Percentiles rank a stretch among this genome's conserved stretches.
Evolutionary conservation across 2,888 invertebrate species (phyloP).

Genomic region (Acronicta psi): DNA sequence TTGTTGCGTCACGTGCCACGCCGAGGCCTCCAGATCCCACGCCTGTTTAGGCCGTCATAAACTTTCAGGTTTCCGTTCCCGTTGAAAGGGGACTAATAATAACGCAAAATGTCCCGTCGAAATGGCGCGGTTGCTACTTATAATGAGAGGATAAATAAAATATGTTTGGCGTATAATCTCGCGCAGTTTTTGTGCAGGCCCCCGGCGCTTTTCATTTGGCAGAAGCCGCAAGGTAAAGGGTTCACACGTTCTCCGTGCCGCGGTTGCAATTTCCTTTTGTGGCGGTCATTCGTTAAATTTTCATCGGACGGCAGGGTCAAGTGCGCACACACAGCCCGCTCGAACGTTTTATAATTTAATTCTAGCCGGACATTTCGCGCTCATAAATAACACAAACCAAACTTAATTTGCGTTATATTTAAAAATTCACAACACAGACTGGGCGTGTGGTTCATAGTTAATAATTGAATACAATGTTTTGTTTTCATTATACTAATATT

Average conservation of each 20-base stretch:
- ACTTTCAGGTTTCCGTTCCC: conserved; percentile 64
- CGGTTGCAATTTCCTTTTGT: conserved; percentile 79
- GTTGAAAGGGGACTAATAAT: conserved; percentile 53
- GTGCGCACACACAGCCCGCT: conserved; percentile 61
- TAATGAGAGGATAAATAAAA: conserved; percentile 55
- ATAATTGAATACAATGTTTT: conserved; percentile 57
- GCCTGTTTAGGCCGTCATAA: conserved; percentile 70
- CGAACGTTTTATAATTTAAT: conserved; percentile 72
- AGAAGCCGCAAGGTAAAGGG: conserved; percentile 69
- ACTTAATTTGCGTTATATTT: conserved; percentile 69
- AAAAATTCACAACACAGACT: conserved; percentile 60
- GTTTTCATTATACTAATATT: conserved; percentile 43
- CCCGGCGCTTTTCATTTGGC: conserved; percentile 63
- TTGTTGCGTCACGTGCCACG: conserved; percentile 83
- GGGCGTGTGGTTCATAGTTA: conserved; percentile 56
- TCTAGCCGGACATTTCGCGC: conserved; percentile 68
- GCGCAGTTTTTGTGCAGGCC: conserved; percentile 55
- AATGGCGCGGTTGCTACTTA: conserved; percentile 17
- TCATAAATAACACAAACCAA: conserved; percentile 73
- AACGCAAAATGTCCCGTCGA: conserved; percentile 31
- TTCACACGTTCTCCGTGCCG: conserved; percentile 67
- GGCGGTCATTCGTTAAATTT: conserved; percentile 80
- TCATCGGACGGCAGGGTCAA: conserved; percentile 73
- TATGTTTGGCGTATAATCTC: conserved; percentile 47
- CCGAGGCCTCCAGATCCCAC: conserved; percentile 69